Evolutionary conservation across 2,113 vertebrate species (phyloP).

Genomic region (Apodemus speciosus): DNA sequence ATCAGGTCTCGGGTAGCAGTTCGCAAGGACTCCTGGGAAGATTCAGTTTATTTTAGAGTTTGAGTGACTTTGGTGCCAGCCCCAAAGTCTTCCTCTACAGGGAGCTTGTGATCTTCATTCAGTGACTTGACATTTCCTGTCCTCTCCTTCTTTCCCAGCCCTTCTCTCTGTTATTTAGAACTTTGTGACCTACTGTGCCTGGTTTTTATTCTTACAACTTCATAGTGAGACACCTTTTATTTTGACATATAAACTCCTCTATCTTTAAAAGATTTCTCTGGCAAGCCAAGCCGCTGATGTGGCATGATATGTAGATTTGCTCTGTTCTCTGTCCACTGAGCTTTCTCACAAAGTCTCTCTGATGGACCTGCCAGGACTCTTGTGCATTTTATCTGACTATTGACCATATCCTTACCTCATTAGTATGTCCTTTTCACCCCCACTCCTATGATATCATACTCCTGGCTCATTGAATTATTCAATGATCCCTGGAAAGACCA

Average conservation of each 20-base stretch:
- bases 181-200: conserved; percentile 73
- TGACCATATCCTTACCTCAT: neutral
- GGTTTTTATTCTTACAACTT: conserved; percentile 73
- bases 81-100: conserved; percentile 76
- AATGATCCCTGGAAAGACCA: neutral
- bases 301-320: neutral
- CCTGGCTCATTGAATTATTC: conserved; percentile 50
- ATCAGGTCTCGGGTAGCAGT: conserved; percentile 54
- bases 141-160: conserved; percentile 78
- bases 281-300: neutral
- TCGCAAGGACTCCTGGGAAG: conserved; percentile 45
- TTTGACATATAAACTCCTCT: conserved; percentile 59
- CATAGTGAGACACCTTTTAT: conserved; percentile 68
- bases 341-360: neutral
- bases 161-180: conserved; percentile 76
- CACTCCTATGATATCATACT: neutral
- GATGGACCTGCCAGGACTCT: neutral
- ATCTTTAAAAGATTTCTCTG: conserved; percentile 65
- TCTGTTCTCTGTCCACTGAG: neutral
- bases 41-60: conserved; percentile 73
- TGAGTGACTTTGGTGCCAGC: conserved; percentile 78
- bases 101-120: conserved; percentile 77
- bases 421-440: neutral
- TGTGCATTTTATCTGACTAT: conserved; percentile 39
- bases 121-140: conserved; percentile 81